Base-by-base conservation (phyloP, 35 echinoderm and acorn worm genomes). In the Ophiothrix spiculata region DNA sequence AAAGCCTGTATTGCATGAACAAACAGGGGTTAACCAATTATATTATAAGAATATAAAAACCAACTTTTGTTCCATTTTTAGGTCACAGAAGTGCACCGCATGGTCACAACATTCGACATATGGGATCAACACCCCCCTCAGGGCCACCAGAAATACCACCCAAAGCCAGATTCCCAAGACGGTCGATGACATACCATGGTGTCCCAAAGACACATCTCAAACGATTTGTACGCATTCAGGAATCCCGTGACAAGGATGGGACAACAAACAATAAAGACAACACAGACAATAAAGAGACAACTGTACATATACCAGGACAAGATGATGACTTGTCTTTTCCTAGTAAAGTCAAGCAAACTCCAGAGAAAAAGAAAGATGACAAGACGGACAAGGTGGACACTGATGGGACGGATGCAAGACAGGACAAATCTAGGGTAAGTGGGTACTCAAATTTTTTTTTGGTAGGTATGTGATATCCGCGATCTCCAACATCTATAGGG, bases 301-400 rank as follows among this genome's bases (percentile, higher is more conserved):
- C 60, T 69, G 60, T 69, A 69, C 60, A 69, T n/a, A 69, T 69
- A 69, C 60, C 60, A 69, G 60, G 60, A 28, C 16, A 69, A 25
- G 60, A 69, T 69, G 60, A 69, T 4, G 60, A 15, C 29, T 15
- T 69, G 60, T 28, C 60, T 25, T 69, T 25, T 69, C 60, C 60
- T 15, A 6, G 6, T n/a, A 69, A 25, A 6, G 60, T 6, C 6
- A 69, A 69, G 29, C 6, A 69, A 15, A 69, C 16, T 15, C 17
- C 10, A 69, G 25, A n/a, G 25, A 25, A n/a, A 28, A 69, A 15
- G 29, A 69, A 69, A 69, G 60, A 69, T 10, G 42, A 49, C 42
- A 49, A 49, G 42, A 49, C 42, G 19, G 42, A n/a, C n/a, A n/a
- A n/a, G n/a, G n/a, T n/a, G n/a, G n/a, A n/a, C n/a, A n/a, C n/a